phyloP scores from a whole-genome alignment of 2,888 invertebrate species.

The Drosophila seclusa region DNA sequence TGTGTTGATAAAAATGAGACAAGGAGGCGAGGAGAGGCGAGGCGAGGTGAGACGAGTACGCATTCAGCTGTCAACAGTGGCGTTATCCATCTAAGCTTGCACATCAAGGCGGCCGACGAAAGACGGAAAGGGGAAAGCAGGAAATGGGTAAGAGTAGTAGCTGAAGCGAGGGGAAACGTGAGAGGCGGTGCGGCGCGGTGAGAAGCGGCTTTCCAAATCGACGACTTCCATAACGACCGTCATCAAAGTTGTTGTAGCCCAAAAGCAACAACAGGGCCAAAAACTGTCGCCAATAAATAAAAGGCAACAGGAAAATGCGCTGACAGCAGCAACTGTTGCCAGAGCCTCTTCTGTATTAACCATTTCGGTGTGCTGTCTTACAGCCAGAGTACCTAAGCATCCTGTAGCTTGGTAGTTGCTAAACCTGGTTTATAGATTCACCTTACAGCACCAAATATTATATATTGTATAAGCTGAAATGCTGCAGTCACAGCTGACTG shows the following conservation, averaged over 20 bases:
- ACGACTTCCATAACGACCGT: constrained; percentile 74
- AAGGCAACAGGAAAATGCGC: constrained; percentile 62
- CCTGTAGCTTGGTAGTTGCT: constrained; percentile 30
- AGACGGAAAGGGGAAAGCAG: neutral
- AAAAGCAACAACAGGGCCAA: constrained; percentile 32
- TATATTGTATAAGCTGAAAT: neutral
- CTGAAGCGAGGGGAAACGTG: neutral
- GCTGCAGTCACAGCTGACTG: constrained; percentile 14
- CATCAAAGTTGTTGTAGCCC: constrained; percentile 70
- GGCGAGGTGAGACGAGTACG: constrained; percentile 28
- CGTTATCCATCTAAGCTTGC: constrained; percentile 66
- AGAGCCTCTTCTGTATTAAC: constrained; percentile 46
- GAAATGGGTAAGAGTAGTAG: constrained; percentile 3
- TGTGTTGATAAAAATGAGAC: neutral
- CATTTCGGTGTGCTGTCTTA: constrained; percentile 53
- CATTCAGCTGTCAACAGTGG: constrained; percentile 70
- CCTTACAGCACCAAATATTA: constrained; percentile 38
- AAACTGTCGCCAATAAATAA: constrained; percentile 71
- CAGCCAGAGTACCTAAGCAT: constrained; percentile 36
- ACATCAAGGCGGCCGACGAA: constrained; percentile 5
- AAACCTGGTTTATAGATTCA: neutral
- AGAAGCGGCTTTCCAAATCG: constrained; percentile 66
- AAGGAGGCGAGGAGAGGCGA: neutral
- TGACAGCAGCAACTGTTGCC: constrained; percentile 66
- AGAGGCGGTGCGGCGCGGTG: constrained; percentile 24